phyloP scores from a whole-genome alignment of 2,797 vertebrate genomes.

The Sparus aurata region DNA sequence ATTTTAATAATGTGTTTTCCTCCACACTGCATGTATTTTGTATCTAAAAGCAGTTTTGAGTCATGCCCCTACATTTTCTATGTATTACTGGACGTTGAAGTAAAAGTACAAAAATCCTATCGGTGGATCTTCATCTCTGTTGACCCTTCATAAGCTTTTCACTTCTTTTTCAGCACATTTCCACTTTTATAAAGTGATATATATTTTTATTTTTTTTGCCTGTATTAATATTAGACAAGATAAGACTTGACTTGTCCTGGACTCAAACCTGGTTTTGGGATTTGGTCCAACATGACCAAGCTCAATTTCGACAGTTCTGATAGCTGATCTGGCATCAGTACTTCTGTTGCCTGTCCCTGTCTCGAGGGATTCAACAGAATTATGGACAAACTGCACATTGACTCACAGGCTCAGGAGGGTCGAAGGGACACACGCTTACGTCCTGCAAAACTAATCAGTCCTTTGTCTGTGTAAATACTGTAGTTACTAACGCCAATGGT shows the following conservation, averaged over 20 bases:
- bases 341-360: neutral
- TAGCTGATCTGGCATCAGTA: neutral
- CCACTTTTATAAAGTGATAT: conserved; percentile 37
- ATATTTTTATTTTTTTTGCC: neutral
- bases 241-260: conserved; percentile 8
- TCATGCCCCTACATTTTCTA: neutral
- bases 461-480: conserved; percentile 64
- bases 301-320: conserved; percentile 23
- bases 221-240: conserved; percentile 10
- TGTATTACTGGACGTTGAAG: neutral
- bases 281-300: neutral
- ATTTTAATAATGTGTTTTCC: conserved; percentile 22
- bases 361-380: conserved; percentile 3
- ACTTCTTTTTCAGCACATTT: conserved; percentile 18
- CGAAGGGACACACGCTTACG: conserved; percentile 22
- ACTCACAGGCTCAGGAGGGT: conserved; percentile 14
- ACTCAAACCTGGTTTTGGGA: conserved; percentile 21
- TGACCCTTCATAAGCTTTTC: conserved; percentile 21
- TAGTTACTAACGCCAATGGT: conserved; percentile 56
- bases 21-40: conserved; percentile 1
- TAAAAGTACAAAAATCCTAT: conserved; percentile 3
- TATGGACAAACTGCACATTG: conserved; percentile 11
- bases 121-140: conserved; percentile 18
- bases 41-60: conserved; percentile 13
- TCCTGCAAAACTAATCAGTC: conserved; percentile 22